Evolutionary conservation across 2,888 invertebrate genomes (phyloP), one percentile per base, ranked within the genome.

Genomic region (Euclidia mi): DNA sequence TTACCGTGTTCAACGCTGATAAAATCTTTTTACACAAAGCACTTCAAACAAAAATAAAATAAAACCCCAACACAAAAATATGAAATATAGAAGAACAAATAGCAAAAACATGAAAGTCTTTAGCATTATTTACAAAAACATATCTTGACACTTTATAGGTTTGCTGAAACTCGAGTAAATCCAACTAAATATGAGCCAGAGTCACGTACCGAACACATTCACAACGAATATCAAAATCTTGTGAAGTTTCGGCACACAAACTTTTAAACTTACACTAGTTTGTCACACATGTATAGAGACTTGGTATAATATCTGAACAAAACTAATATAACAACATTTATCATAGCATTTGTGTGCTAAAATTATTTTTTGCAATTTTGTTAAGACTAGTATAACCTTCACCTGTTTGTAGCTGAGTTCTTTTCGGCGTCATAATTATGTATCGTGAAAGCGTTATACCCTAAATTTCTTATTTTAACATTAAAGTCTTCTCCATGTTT

Each of bases 191-290:
- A 41, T 51, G 40, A 47, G 43, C 17, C 29, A 31, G 38, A 59
- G 72, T 64, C 68, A 71, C 74, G 71, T 70, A 53, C 57, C 29
- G 31, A 72, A 58, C 61, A 61, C 51, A 71, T 69, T 63, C 48
- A 67, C 56, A 51, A 50, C 20, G 51, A 49, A 56, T 68, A 72
- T 68, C 53, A 44, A 29, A 51, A 31, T 28, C 43, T 44, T 20
- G 37, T 51, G 11, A 51, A 52, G 52, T 55, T 71, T 48, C 48
- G 61, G 51, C 49, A 49, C n/a, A 34, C 42, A 41, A 63, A 69
- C 55, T 71, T 71, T 10, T n/a, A 48, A 42, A 34, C 43, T 62
- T 38, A 62, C 43, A 63, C 35, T 42, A 4, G 14, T 28, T 66
- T 25, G 35, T 25, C 3, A 25, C 18, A 35, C 18, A 20, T 20